These are phyloP conservation scores for Myanophis thanlyinensis DNA, from an alignment of 2,113 vertebrate species.

Conservation along the genomic window DNA sequence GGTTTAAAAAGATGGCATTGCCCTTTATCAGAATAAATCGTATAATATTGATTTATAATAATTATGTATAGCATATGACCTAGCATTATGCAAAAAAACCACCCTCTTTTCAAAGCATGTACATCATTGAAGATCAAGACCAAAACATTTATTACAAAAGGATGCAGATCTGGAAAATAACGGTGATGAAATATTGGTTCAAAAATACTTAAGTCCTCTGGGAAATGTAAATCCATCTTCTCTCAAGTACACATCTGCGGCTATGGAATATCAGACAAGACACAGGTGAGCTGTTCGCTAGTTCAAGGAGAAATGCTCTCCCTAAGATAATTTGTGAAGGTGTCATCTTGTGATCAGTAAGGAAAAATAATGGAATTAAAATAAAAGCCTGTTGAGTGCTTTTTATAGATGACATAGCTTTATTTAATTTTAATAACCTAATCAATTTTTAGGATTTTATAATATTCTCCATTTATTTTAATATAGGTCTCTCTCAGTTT, in stretches of 20 bases:
- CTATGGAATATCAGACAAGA: constrained; percentile 58
- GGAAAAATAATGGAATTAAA: neutral
- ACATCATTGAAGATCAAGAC: constrained; percentile 15
- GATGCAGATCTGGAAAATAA: constrained; percentile 25
- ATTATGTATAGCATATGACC: constrained; percentile 12
- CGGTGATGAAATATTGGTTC: constrained; percentile 32
- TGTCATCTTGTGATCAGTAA: neutral
- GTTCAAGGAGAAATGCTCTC: neutral
- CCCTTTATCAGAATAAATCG: neutral
- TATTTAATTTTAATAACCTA: neutral
- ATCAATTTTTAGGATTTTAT: constrained; percentile 9
- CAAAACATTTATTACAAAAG: constrained; percentile 23
- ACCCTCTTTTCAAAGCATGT: constrained; percentile 27
- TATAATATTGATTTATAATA: constrained; percentile 1
- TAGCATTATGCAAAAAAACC: neutral
- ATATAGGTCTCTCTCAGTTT: neutral
- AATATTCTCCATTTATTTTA: neutral
- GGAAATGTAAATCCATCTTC: constrained; percentile 38
- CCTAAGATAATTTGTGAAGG: neutral
- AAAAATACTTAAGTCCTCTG: constrained; percentile 42
- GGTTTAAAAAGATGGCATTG: constrained; percentile 5
- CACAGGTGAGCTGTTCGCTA: constrained; percentile 71
- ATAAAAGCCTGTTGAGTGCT: neutral
- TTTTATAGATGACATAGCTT: neutral
- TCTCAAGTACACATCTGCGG: constrained; percentile 45